Evolutionary conservation across 2,888 invertebrate species (phyloP).

Genomic region (Molanna angustata): DNA sequence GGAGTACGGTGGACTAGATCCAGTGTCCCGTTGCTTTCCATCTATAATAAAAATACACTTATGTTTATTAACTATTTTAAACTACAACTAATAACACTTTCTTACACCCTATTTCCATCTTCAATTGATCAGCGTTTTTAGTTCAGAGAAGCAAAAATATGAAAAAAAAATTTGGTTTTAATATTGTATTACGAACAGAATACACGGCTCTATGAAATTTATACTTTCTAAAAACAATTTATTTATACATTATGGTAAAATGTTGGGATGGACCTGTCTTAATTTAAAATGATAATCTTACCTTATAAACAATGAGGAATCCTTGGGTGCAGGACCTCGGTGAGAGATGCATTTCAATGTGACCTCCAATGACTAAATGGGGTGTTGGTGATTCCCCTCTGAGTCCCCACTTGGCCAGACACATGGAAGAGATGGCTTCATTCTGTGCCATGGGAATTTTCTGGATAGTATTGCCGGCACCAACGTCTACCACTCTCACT

Average conservation of each 20-base stretch:
- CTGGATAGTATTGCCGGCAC: slow-evolving; percentile 74
- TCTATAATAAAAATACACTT: slow-evolving; percentile 13
- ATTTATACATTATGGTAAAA: no score
- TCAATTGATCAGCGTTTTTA: no score
- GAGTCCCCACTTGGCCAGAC: slow-evolving; percentile 74
- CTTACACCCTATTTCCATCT: no score
- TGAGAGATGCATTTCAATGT: slow-evolving; percentile 85
- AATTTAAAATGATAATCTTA: no score
- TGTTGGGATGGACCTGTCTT: no score
- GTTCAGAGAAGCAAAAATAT: no score
- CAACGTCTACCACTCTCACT: slow-evolving; percentile 83
- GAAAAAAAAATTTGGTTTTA: no score
- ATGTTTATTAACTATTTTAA: no score
- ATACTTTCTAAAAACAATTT: no score
- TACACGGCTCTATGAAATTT: no score
- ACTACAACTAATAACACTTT: no score
- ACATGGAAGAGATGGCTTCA: slow-evolving; percentile 90
- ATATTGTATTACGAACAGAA: no score
- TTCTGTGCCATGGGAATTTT: slow-evolving; percentile 88
- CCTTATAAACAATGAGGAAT: slow-evolving; percentile 83
- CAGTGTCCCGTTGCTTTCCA: slow-evolving; percentile 68
- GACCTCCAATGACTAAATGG: slow-evolving; percentile 84
- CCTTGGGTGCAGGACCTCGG: slow-evolving; percentile 82
- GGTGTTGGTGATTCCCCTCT: slow-evolving; percentile 47
- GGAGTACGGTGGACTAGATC: slow-evolving; percentile 93